Evolutionary conservation across 2,888 invertebrate genomes (phyloP), one percentile per base, ranked within the genome.

Genomic region (Deilephila elpenor): DNA sequence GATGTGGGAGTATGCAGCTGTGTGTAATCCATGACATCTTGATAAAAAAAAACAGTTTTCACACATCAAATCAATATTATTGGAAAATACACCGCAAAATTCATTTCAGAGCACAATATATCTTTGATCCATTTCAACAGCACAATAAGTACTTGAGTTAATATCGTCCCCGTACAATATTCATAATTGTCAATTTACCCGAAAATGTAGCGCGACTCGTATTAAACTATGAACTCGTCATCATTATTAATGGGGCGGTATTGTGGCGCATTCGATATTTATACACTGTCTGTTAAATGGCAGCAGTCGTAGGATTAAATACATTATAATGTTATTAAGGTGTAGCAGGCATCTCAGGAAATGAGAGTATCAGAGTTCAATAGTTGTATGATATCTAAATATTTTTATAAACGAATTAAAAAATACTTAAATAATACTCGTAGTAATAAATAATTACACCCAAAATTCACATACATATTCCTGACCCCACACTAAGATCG

Each of bases 191-290:
- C 64, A 64, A 64, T 64, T 64, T 64, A 20, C 37, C 44, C 64
- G 14, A 20, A 64, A 64, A 64, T 64, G 64, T 64, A 64, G 37
- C 64, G 20, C 3, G n/a, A 37, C 64, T 44, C 44, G 44, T 20
- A 64, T 64, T 44, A 64, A 64, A 64, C 64, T 64, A 37, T 64
- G 37, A 64, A 64, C 64, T 64, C 62, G 62, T 62, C 64, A 64
- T 64, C 64, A 64, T 64, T 44, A 64, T 64, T 64, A 64, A 64
- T 64, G 20, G 37, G 64, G 44, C 5, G 64, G 37, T 64, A 64
- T 64, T 64, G 64, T 64, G 64, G 64, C 3, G 44, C 44, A 44
- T 64, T 64, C 64, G 64, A 64, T 44, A 64, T 64, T 44, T 32
- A 34, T 32, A n/a, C 62, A 4, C 62, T 34, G 5, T 3, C 34